These are phyloP conservation scores for Scotopteryx bipunctaria DNA, from an alignment of 2,888 invertebrate species.

Conservation along the genomic window DNA sequence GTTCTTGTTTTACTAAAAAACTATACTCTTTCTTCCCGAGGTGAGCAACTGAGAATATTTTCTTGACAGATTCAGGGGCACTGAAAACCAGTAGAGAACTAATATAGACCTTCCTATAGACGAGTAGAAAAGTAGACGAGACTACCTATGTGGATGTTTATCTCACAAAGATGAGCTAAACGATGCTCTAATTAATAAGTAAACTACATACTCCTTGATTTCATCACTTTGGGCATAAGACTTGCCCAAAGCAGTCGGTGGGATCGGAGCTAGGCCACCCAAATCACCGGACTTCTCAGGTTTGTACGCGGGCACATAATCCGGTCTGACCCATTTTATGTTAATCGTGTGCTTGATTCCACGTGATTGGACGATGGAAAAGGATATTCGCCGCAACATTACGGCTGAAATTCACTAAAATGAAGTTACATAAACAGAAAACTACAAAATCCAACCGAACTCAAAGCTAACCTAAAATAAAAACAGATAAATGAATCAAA, in stretches of 20 bases:
- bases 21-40: constrained; percentile 83
- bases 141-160: too few species aligned
- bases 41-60: constrained; percentile 87
- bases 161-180: neutral
- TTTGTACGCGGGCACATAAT: constrained; percentile 85
- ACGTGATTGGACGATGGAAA: constrained; percentile 69
- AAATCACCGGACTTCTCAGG: constrained; percentile 89
- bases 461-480: constrained; percentile 25
- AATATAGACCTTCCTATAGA: too few species aligned
- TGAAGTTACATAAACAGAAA: neutral
- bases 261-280: constrained; percentile 80
- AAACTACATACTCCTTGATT: constrained; percentile 84
- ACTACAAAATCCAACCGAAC: neutral
- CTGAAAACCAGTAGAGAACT: too few species aligned
- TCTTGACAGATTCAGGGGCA: constrained; percentile 87
- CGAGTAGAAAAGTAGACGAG: too few species aligned
- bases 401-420: constrained; percentile 15
- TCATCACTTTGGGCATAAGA: constrained; percentile 86
- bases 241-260: constrained; percentile 73
- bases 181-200: neutral
- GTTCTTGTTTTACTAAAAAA: constrained; percentile 74
- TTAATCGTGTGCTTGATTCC: constrained; percentile 88
- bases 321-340: constrained; percentile 91
- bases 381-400: constrained; percentile 65
- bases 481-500: constrained; percentile 38